These are phyloP conservation scores for Lethocerus indicus DNA, from an alignment of 1,140 invertebrate genomes.

Conservation along the genomic window DNA sequence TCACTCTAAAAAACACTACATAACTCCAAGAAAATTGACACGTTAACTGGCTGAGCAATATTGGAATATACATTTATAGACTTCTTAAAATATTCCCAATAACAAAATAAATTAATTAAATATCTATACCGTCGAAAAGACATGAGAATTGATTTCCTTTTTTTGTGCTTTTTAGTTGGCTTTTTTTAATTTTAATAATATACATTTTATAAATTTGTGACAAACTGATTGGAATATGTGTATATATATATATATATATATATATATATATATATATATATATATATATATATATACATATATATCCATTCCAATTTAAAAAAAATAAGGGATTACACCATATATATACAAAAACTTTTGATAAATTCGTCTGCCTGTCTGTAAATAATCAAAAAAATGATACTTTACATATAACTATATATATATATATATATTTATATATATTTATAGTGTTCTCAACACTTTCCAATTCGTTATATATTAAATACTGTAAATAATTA, in stretches of 20 bases:
- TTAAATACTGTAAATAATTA: slow-evolving; percentile 13
- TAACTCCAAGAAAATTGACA: slow-evolving; percentile 15
- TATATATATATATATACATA: no score
- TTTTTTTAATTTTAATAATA: slow-evolving; percentile 6
- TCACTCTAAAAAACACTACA: slow-evolving; percentile 6
- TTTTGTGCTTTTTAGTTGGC: not conserved
- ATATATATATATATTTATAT: slow-evolving; percentile 5
- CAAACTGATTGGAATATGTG: slow-evolving; percentile 2
- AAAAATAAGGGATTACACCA: slow-evolving; percentile 10
- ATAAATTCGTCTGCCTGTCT: slow-evolving; percentile 10
- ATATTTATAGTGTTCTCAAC: slow-evolving; percentile 15
- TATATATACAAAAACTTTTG: slow-evolving; percentile 10
- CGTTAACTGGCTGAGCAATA: slow-evolving; percentile 15
- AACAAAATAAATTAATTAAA: slow-evolving; percentile 13
- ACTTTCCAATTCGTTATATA: slow-evolving; percentile 10
- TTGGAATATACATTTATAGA: slow-evolving; percentile 9
- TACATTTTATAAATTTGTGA: slow-evolving; percentile 9
- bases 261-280: no score
- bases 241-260: no score
- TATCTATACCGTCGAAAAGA: slow-evolving; percentile 8
- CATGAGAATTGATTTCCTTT: slow-evolving; percentile 7
- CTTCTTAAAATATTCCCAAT: slow-evolving; percentile 6
- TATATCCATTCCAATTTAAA: slow-evolving; percentile 6
- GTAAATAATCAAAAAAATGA: slow-evolving; percentile 10
- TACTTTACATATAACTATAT: slow-evolving; percentile 11